Evolutionary conservation across 1,140 invertebrate genomes (phyloP), one percentile per base, ranked within the genome.

Genomic region (Drosophila pseudoananassae): DNA sequence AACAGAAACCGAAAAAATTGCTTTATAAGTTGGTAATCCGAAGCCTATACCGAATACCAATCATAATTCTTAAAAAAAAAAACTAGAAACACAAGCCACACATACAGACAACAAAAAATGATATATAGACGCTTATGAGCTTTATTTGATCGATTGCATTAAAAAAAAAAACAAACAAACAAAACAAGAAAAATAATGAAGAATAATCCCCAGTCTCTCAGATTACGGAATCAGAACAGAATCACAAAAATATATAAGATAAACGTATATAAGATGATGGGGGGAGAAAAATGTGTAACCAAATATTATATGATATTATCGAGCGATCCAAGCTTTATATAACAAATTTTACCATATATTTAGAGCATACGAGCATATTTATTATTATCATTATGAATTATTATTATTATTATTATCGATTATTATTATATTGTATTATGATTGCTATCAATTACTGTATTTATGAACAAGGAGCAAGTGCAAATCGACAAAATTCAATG

Each of bases 71-170:
- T 53, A 61, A 70, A 58, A 31, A 51, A 36, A 27, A 65, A 38
- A 78, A 25, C 29, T 38, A 55, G 3, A 51, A 68, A 25, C 61
- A 17, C 56, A 36, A 66, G 40, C 33, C 45, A 51, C 38, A 55
- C 25, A n/a, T 40, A 71, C 53, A 77, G 40, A 65, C 20, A 20
- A 20, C 20, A 29, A 55, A 63, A 78, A 82, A 76, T 54, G 64
- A 69, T 88, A 87, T 87, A 87, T 88, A 88, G 83, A 88, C 83
- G 83, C 83, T 88, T 88, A 88, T 88, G 83, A 88, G 84, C 83
- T 88, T 88, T 88, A 88, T 88, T 88, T 88, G 83, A 72, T 78
- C 77, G 83, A 88, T 82, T 78, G 83, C 78, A 79, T 82, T 68
- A 45, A 76, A 17, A 50, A 17, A 56, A 20, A 20, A 17, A 17